Base-by-base conservation (phyloP, 2,888 invertebrate species). In the Polymixis flavicincta region DNA sequence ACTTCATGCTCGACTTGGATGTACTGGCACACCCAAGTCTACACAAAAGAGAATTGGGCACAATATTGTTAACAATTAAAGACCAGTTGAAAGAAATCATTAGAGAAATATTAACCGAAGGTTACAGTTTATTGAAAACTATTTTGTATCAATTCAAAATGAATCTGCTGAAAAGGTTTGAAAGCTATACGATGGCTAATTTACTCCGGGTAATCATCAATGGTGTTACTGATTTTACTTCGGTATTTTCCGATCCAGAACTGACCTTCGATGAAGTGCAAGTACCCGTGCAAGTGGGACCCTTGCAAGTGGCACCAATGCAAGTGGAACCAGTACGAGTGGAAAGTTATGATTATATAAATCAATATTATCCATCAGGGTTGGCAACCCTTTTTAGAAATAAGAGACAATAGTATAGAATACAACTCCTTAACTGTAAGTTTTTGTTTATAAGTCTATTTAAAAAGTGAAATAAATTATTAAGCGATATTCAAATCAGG, bases 1-100 rank as follows among this genome's bases (percentile, higher is more conserved):
- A 86, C 22, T 71, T 74, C 13, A 54, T 70, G 19, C 54, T 82
- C 2, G 81, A 84, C 19, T 60, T 71, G 22, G 72, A 84, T 57
- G 54, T 69, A 64, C 69, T 71, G n/a, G 45, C 22, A 28, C 52
- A 60, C 14, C 22, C 76, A 45, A 71, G 11, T 59, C 5, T 74
- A 3, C 85, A 79, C 25, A 54, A 73, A 42, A 79, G 90, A 63
- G 90, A 91, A 68, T 61, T 92, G 0, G 79, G 83, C 13, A 83
- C 91, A 2, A 70, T 94, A 5, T 73, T 93, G 3, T 64, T 76
- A 5, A 84, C 86, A 11, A 79, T 94, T 14, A 93, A 93, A 79
- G 74, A 87, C 3, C 93, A 93, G 73, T 85, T 95, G 63, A 90
- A 80, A 82, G 87, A 88, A 48, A 90, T 93, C 22, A 82, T 94